These are phyloP conservation scores for Penaeus monodon DNA, from an alignment of 2,888 invertebrate genomes.

Conservation along the genomic window DNA sequence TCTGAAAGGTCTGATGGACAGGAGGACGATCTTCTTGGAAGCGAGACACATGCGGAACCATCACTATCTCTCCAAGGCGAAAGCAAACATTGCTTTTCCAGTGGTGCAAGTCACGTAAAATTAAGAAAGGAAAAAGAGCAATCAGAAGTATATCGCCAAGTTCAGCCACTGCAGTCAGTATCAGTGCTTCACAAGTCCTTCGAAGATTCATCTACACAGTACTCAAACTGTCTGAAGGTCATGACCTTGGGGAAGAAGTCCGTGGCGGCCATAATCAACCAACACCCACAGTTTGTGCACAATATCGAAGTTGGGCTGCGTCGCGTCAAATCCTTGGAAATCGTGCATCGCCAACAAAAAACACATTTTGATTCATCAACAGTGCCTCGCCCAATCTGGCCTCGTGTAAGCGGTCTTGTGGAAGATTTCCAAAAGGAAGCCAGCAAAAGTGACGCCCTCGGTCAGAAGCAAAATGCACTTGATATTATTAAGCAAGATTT, in stretches of 20 bases:
- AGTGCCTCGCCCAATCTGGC: slow-evolving; percentile 52
- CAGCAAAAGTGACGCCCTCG: background rate
- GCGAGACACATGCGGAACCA: background rate
- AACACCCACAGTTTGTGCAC: slow-evolving; percentile 49
- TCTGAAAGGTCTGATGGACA: slow-evolving; percentile 53
- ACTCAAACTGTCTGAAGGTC: background rate
- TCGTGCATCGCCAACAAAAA: background rate
- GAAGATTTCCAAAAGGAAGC: background rate
- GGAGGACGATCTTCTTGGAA: slow-evolving; percentile 33
- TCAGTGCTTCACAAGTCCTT: slow-evolving; percentile 25
- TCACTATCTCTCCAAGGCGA: background rate
- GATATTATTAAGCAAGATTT: slow-evolving; percentile 37
- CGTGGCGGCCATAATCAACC: slow-evolving; percentile 27
- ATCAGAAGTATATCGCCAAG: background rate
- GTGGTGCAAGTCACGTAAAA: background rate
- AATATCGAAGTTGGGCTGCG: slow-evolving; percentile 49
- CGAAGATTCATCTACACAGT: slow-evolving; percentile 10
- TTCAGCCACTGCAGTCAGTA: background rate
- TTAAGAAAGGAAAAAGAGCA: background rate
- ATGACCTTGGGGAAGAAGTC: background rate
- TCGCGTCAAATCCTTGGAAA: slow-evolving; percentile 39
- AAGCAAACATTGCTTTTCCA: background rate
- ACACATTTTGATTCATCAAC: slow-evolving; percentile 21
- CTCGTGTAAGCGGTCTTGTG: slow-evolving; percentile 21
- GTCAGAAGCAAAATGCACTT: background rate